Conservation (phyloP, 2,113 vertebrate species). For the Tympanuchus pallidicinctus region DNA sequence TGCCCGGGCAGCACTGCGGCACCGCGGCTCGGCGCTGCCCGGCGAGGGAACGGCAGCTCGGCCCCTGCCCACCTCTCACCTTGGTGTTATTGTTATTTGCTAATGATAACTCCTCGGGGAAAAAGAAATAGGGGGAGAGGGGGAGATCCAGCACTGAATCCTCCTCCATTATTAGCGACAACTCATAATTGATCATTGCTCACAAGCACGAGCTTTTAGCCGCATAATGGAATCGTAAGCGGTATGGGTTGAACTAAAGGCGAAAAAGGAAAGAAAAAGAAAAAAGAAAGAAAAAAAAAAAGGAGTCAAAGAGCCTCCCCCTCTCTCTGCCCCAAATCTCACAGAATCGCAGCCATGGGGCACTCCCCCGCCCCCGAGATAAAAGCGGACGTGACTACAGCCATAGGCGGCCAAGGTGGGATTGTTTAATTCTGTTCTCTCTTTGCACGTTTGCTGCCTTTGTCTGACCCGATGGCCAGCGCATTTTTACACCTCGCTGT, state of each 20-base stretch:
- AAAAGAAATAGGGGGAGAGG: background rate
- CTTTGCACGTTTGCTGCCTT: constrained; percentile 60
- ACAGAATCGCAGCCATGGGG: background rate
- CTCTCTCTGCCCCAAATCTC: background rate
- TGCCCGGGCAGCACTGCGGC: background rate
- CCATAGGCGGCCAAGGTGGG: constrained; percentile 27
- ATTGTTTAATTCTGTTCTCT: constrained; percentile 55
- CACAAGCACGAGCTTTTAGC: constrained; percentile 78
- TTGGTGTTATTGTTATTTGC: background rate
- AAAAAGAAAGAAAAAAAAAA: background rate
- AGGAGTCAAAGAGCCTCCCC: background rate
- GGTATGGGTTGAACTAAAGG: constrained; percentile 51
- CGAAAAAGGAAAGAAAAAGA: background rate
- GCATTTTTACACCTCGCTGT: constrained; percentile 63
- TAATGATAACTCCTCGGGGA: constrained; percentile 56
- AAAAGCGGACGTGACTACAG: constrained; percentile 30
- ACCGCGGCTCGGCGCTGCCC: background rate
- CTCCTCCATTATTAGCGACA: constrained; percentile 83
- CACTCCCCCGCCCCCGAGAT: background rate
- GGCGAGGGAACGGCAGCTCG: no score
- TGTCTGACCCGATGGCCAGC: constrained; percentile 63
- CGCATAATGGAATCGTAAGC: constrained; percentile 83
- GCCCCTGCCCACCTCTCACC: background rate
- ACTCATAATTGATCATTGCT: constrained; percentile 86
- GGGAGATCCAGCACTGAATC: constrained; percentile 56